A percentile compares a stretch with the other conserved stretches of the same genome.
Evolutionary conservation across 53 echinoderm and acorn worm species (phyloP).

Genomic region (Astropecten irregularis): DNA sequence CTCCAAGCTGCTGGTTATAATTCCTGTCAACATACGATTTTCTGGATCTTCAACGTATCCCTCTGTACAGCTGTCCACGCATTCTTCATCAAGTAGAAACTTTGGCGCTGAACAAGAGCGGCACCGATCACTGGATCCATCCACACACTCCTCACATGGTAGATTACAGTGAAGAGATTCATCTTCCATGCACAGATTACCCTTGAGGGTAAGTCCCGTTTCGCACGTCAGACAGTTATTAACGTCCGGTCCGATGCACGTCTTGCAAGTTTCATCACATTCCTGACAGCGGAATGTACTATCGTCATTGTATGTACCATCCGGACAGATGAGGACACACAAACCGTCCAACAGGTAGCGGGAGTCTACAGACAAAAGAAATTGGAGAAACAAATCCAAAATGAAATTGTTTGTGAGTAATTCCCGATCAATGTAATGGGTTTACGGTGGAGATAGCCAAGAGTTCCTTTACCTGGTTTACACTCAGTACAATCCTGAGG

Average conservation of each 20-base stretch:
- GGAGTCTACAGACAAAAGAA: too few relatives aligned
- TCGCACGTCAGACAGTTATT: conserved; percentile 50
- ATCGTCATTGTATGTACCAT: conserved; percentile 40
- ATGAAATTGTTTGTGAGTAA: too few relatives aligned
- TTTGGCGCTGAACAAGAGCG: neutral
- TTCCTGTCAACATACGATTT: neutral
- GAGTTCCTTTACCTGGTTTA: conserved; percentile 57
- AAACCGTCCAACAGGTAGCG: conserved; percentile 69
- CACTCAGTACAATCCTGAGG: conserved; percentile 72
- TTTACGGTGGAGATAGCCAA: too few relatives aligned
- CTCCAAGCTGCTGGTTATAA: too few relatives aligned
- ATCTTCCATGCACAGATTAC: neutral
- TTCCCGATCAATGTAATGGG: too few relatives aligned
- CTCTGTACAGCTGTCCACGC: conserved; percentile 24
- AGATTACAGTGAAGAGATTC: neutral
- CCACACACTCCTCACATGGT: conserved; percentile 2
- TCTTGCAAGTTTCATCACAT: conserved; percentile 70
- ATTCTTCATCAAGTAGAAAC: conserved; percentile 19
- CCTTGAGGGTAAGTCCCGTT: neutral
- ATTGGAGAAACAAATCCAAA: too few relatives aligned
- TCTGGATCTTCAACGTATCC: conserved; percentile 27
- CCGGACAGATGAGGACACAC: conserved; percentile 73
- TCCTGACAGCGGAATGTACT: conserved; percentile 46
- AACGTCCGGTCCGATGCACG: conserved; percentile 59
- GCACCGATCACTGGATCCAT: neutral